These are phyloP conservation scores for Halcyon malimbica DNA, from an alignment of 2,113 vertebrate genomes.

Conservation along the genomic window DNA sequence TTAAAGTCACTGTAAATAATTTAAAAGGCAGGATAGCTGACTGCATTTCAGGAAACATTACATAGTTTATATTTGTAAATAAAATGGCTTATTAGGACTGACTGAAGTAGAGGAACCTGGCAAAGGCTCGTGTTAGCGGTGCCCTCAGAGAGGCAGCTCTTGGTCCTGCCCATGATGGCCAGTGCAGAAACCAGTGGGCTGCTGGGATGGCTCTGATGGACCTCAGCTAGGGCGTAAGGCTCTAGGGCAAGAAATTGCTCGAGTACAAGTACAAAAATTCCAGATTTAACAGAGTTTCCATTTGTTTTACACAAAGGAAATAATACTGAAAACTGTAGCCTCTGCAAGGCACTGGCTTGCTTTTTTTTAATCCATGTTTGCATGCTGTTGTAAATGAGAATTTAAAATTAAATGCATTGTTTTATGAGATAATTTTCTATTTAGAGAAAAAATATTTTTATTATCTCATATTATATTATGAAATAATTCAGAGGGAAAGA, in stretches of 20 bases:
- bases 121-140: background rate
- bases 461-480: background rate
- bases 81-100: conserved; percentile 1
- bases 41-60: conserved; percentile 27
- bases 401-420: background rate
- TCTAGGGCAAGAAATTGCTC: background rate
- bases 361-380: background rate
- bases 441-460: background rate
- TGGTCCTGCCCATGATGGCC: background rate
- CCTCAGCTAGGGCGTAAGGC: background rate
- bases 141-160: background rate
- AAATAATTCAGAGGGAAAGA: background rate
- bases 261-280: background rate
- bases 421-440: background rate
- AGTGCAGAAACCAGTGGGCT: background rate
- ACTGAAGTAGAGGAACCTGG: background rate
- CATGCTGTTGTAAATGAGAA: background rate
- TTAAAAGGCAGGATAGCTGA: conserved; percentile 31
- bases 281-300: background rate
- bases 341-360: background rate
- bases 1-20: conserved; percentile 23
- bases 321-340: background rate
- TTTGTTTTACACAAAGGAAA: background rate
- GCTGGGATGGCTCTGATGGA: background rate
- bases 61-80: background rate